These are phyloP conservation scores for Podarcis muralis DNA, from an alignment of 2,113 vertebrate species.

Conservation along the genomic window DNA sequence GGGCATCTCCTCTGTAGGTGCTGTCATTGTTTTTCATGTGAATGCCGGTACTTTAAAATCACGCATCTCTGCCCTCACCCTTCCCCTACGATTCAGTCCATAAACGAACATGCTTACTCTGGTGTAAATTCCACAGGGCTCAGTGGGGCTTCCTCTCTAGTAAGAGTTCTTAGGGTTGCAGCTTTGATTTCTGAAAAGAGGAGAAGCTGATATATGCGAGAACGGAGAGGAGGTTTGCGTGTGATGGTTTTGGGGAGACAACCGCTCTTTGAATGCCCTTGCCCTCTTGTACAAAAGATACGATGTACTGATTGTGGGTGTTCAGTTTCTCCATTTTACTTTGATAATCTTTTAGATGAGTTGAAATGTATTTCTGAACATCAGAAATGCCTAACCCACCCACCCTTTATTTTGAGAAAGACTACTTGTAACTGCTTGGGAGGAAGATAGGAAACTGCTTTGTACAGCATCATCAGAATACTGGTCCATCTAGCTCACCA, in stretches of 20 bases:
- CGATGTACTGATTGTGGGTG: neutral
- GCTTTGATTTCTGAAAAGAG: fast-evolving
- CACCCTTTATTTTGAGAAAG: neutral
- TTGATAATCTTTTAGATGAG: neutral
- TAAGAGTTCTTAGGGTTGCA: neutral
- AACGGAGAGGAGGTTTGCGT: neutral
- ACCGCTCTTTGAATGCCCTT: fast-evolving
- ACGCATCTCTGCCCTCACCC: neutral
- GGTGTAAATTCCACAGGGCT: neutral
- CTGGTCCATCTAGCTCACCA: no score
- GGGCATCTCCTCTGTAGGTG: no score
- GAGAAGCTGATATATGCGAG: neutral
- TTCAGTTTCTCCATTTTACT: neutral
- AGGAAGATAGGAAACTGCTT: neutral
- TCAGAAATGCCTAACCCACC: neutral
- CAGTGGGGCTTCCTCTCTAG: neutral
- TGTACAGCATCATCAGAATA: no score
- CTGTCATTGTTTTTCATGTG: no score
- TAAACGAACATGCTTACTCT: neutral
- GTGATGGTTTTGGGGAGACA: no score
- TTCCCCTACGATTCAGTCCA: neutral
- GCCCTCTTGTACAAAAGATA: neutral
- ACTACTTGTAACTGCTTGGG: neutral
- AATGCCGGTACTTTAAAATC: no score
- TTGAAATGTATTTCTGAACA: no score